Conservation (phyloP, 2,888 invertebrate species). For the Drosophila setosimentum region DNA sequence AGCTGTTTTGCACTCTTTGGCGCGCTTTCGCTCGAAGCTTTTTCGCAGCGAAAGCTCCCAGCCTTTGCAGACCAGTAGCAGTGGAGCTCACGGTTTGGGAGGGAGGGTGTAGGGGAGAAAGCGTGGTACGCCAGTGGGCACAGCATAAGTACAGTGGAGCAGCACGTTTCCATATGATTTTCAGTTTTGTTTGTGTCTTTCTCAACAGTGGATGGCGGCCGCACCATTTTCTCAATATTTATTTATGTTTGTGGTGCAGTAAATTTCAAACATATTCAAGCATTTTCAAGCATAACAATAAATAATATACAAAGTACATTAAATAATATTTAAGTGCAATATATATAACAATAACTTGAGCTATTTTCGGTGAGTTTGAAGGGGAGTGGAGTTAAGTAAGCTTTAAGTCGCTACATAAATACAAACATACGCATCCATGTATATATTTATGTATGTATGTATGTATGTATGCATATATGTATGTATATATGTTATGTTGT, state of each 20-base stretch:
- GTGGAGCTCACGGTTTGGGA: constrained; percentile 1
- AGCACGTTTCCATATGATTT: constrained; percentile 77
- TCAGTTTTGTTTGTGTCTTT: constrained; percentile 72
- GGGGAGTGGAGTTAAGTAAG: constrained; percentile 3
- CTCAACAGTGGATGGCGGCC: constrained; percentile 20
- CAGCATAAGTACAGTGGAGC: constrained; percentile 55
- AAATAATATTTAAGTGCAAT: constrained; percentile 10
- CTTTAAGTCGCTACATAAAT: constrained; percentile 18
- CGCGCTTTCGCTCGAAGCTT: constrained; percentile 67
- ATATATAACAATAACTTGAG: not conserved
- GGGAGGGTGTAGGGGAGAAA: not conserved
- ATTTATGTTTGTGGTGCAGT: constrained; percentile 34
- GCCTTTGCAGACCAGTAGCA: constrained; percentile 47
- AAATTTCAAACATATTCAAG: constrained; percentile 7
- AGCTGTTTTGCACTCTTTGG: constrained; percentile 37
- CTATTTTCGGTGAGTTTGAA: constrained; percentile 46
- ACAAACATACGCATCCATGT: constrained; percentile 1
- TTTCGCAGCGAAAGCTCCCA: constrained; percentile 52
- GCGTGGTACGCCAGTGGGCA: constrained; percentile 23
- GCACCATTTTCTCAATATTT: constrained; percentile 18
- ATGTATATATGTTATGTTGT: constrained; percentile 15
- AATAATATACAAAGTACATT: constrained; percentile 2
- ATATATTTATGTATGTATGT: constrained; percentile 2
- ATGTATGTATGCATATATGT: not conserved
- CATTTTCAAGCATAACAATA: constrained; percentile 1